Conservation (phyloP, 2,113 vertebrate genomes). For the Artemisiospiza belli region DNA sequence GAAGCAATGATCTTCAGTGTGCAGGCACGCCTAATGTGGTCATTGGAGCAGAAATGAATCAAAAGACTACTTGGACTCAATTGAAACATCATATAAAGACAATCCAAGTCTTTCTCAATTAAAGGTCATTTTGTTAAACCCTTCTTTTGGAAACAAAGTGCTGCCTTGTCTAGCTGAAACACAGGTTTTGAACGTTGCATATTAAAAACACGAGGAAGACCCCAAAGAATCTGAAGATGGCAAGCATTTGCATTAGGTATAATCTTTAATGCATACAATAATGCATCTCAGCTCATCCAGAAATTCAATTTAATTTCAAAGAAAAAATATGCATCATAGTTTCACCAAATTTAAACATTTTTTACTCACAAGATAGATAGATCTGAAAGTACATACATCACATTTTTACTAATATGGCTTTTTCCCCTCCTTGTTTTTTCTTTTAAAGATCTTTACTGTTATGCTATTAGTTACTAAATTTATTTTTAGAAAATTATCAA, state of each 20-base stretch:
- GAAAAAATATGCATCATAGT: conserved; percentile 31
- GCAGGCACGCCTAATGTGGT: conserved; percentile 20
- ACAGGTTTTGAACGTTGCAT: conserved; percentile 34
- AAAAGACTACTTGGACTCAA: conserved; percentile 40
- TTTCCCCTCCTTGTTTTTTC: conserved; percentile 56
- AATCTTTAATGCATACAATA: conserved; percentile 66
- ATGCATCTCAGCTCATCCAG: conserved; percentile 37
- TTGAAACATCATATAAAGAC: conserved; percentile 5
- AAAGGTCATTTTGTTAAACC: conserved; percentile 58
- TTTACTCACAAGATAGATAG: conserved; percentile 61
- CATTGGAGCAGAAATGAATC: conserved; percentile 18
- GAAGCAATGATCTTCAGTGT: neutral
- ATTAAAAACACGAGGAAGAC: conserved; percentile 50
- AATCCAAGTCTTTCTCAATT: conserved; percentile 30
- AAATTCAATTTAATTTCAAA: conserved; percentile 28
- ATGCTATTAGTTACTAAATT: conserved; percentile 65
- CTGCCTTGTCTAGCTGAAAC: conserved; percentile 52
- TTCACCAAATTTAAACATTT: conserved; percentile 56
- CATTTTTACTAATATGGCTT: conserved; percentile 81
- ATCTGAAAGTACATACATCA: conserved; percentile 66
- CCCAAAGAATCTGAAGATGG: conserved; percentile 60
- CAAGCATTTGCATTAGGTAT: conserved; percentile 55
- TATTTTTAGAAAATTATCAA: conserved; percentile 63
- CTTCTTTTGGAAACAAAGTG: conserved; percentile 71
- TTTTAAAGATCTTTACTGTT: conserved; percentile 52